Percentiles rank a stretch among this genome's conserved stretches.
Evolutionary conservation across 1,140 invertebrate genomes (phyloP).

Genomic region (Stegodyphus mimosarum): DNA sequence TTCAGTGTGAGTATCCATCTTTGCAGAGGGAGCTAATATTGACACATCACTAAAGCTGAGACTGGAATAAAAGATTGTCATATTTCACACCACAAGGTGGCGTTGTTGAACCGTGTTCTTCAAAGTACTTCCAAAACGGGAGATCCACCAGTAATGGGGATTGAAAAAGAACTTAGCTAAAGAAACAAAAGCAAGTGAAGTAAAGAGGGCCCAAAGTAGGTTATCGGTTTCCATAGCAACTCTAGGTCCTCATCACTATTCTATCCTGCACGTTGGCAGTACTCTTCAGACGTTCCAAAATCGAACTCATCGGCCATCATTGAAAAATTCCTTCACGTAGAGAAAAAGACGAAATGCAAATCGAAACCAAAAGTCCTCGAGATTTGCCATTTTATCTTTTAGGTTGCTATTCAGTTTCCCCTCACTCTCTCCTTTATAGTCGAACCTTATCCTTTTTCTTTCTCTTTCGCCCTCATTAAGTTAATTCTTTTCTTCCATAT

Average conservation of each 20-base stretch:
- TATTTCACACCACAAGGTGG: constrained; percentile 17
- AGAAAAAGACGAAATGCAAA: constrained; percentile 34
- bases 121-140: constrained; percentile 18
- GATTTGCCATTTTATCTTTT: too few relatives aligned
- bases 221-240: constrained; percentile 42
- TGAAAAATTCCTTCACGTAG: constrained; percentile 51
- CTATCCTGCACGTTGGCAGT: constrained; percentile 22
- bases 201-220: constrained; percentile 25
- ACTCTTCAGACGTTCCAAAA: constrained; percentile 37
- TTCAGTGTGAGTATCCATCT: too few relatives aligned
- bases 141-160: constrained; percentile 22
- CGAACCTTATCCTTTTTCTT: too few relatives aligned
- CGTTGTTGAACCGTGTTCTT: constrained; percentile 7
- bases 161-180: constrained; percentile 22
- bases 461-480: too few relatives aligned
- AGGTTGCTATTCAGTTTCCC: too few relatives aligned
- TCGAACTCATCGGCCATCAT: constrained; percentile 36
- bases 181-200: neutral
- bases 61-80: constrained; percentile 20
- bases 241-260: constrained; percentile 35
- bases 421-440: too few relatives aligned
- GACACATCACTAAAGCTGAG: constrained; percentile 35
- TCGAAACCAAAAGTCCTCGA: constrained; percentile 23
- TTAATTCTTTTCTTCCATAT: too few relatives aligned
- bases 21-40: neutral